Percentiles rank a stretch among this genome's conserved stretches.
These are phyloP conservation scores for Folsomia manolachei DNA, from an alignment of 2,888 invertebrate species.

Conservation along the genomic window DNA sequence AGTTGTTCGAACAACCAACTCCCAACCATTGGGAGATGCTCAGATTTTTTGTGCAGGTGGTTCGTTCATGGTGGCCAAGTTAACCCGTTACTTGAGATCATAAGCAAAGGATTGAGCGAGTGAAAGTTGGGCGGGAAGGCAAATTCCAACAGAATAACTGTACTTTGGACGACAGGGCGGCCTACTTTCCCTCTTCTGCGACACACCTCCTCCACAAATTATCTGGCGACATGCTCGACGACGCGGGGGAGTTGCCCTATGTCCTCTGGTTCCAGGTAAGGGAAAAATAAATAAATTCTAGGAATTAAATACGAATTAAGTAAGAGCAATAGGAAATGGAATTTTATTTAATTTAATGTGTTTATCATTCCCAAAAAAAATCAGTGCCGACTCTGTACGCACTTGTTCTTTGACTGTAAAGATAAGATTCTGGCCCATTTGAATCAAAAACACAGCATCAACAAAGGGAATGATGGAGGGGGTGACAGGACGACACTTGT, in stretches of 20 bases:
- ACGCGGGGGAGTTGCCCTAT: conserved; percentile 26
- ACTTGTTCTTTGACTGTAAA: conserved; percentile 28
- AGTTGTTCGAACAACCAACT: not conserved
- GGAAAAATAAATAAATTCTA: too few relatives aligned
- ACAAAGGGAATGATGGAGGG: too few relatives aligned
- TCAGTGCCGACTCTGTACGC: conserved; percentile 31
- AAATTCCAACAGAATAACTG: conserved; percentile 11
- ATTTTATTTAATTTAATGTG: too few relatives aligned
- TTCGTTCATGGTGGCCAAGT: not conserved
- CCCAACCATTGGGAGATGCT: not conserved
- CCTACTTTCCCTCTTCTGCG: not conserved
- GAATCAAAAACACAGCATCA: conserved; percentile 12
- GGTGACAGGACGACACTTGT: too few relatives aligned
- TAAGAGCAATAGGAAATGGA: too few relatives aligned
- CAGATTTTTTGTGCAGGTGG: not conserved
- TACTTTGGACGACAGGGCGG: not conserved
- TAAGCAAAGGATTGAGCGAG: not conserved
- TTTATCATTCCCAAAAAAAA: too few relatives aligned
- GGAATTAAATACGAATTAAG: too few relatives aligned
- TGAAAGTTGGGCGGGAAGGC: conserved; percentile 13
- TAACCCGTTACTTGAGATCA: not conserved
- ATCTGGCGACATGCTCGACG: not conserved
- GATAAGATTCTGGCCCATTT: conserved; percentile 31
- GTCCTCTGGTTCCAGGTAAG: conserved; percentile 32
- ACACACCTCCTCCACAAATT: not conserved